Conservation (phyloP, 2,113 vertebrate genomes). For the Polyodon spathula region DNA sequence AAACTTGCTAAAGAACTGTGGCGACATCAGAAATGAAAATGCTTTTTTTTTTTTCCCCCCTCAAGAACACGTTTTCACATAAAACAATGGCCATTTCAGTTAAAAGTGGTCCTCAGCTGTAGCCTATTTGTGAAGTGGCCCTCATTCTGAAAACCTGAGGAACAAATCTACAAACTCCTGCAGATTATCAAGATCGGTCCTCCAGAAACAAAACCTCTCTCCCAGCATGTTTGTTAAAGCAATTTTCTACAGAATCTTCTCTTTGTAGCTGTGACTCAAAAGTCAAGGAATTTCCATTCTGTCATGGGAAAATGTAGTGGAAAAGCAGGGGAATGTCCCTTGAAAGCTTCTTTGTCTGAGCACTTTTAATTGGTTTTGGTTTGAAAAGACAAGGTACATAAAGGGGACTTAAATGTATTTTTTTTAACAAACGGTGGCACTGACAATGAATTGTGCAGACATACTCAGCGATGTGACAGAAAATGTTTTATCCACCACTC, state of each 20-base stretch:
- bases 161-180: constrained; percentile 14
- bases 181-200: constrained; percentile 27
- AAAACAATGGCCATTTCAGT: constrained; percentile 7
- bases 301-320: constrained; percentile 37
- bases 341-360: constrained; percentile 36
- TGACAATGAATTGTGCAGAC: no score
- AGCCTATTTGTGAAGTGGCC: constrained; percentile 14
- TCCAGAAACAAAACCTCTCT: constrained; percentile 37
- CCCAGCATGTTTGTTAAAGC: constrained; percentile 18
- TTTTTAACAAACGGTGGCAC: constrained; percentile 27
- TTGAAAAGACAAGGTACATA: constrained; percentile 35
- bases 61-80: not conserved
- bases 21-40: constrained; percentile 2
- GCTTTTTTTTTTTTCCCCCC: not conserved
- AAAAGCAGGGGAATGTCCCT: constrained; percentile 28
- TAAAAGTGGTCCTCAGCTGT: constrained; percentile 1
- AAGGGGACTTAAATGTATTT: constrained; percentile 27
- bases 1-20: not conserved
- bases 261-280: constrained; percentile 23
- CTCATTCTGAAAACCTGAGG: constrained; percentile 3
- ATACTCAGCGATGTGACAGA: no score
- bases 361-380: constrained; percentile 34
- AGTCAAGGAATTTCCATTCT: constrained; percentile 40
- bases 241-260: constrained; percentile 13
- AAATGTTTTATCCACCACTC: no score